Conservation (phyloP, 2,113 vertebrate genomes). For the Oreotrochilus melanogaster region DNA sequence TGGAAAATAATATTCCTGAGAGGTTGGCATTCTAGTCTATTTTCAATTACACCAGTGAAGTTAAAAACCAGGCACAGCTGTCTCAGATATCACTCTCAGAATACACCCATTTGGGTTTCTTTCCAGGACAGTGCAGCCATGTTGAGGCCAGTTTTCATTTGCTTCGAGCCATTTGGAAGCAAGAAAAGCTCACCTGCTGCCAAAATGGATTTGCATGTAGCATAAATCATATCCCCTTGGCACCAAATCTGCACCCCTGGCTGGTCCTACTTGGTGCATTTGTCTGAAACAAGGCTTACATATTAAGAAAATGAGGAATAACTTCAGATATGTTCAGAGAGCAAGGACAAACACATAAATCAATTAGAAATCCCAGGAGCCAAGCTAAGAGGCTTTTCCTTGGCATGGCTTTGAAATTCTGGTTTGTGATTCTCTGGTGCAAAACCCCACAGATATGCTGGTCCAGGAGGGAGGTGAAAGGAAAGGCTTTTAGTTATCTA, state of each 20-base stretch:
- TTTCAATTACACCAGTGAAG: not conserved
- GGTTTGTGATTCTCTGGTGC: not conserved
- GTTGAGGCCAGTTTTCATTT: not conserved
- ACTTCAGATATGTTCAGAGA: conserved; percentile 5
- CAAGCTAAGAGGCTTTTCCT: not conserved
- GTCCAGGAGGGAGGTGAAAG: not conserved
- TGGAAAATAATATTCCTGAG: not conserved
- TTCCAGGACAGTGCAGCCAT: not conserved
- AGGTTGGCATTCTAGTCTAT: not conserved
- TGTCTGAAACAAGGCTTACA: not conserved
- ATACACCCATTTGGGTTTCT: conserved; percentile 6
- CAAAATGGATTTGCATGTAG: not conserved
- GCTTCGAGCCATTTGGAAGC: conserved; percentile 38
- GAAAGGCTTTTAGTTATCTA: not conserved
- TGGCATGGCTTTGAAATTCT: not conserved
- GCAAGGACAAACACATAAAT: conserved; percentile 1
- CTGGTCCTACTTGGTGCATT: not conserved
- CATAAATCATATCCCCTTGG: not conserved
- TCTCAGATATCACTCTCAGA: not conserved
- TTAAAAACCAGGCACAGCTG: not conserved
- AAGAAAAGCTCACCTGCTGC: not conserved
- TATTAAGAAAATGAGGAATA: not conserved
- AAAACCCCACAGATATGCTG: not conserved
- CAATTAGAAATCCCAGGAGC: not conserved
- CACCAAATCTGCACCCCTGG: not conserved